A percentile compares a stretch with the other conserved stretches of the same genome.
These are phyloP conservation scores for Clarias pachynema DNA, from an alignment of 2,797 vertebrate genomes.

Conservation along the genomic window DNA sequence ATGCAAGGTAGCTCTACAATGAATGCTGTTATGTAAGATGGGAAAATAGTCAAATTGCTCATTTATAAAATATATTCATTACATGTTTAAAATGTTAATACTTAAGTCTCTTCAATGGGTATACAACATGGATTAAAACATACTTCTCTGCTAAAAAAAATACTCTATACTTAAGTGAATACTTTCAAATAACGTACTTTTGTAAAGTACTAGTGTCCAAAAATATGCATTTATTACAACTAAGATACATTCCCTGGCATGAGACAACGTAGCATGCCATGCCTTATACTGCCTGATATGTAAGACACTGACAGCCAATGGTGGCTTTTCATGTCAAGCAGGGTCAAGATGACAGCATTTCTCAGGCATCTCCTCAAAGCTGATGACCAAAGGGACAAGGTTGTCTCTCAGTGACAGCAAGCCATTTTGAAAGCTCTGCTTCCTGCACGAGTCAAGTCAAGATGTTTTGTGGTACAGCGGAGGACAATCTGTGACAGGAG, in stretches of 20 bases:
- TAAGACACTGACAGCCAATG: slow-evolving; percentile 50
- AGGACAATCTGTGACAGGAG: slow-evolving; percentile 54
- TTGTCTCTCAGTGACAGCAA: slow-evolving; percentile 47
- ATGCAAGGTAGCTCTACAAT: not conserved
- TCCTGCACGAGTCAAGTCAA: slow-evolving; percentile 43
- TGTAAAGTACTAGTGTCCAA: too few relatives aligned
- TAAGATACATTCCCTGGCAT: slow-evolving; percentile 13
- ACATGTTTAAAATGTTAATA: not conserved
- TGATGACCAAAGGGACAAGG: slow-evolving; percentile 46
- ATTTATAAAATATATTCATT: not conserved
- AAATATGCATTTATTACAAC: slow-evolving; percentile 1
- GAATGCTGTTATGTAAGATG: not conserved
- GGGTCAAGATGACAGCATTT: slow-evolving; percentile 44
- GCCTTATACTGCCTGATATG: slow-evolving; percentile 38
- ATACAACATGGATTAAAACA: not conserved
- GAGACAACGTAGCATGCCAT: slow-evolving; percentile 27
- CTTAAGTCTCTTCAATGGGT: not conserved
- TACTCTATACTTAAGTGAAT: not conserved
- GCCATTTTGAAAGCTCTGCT: slow-evolving; percentile 51
- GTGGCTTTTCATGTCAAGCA: slow-evolving; percentile 40
- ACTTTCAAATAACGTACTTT: not conserved
- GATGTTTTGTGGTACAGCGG: slow-evolving; percentile 36
- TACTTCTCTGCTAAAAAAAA: not conserved
- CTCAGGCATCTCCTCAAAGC: slow-evolving; percentile 28
- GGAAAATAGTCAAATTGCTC: not conserved